Evolutionary conservation across 2,888 invertebrate species (phyloP).

Genomic region (Minunthozetes semirufus): DNA sequence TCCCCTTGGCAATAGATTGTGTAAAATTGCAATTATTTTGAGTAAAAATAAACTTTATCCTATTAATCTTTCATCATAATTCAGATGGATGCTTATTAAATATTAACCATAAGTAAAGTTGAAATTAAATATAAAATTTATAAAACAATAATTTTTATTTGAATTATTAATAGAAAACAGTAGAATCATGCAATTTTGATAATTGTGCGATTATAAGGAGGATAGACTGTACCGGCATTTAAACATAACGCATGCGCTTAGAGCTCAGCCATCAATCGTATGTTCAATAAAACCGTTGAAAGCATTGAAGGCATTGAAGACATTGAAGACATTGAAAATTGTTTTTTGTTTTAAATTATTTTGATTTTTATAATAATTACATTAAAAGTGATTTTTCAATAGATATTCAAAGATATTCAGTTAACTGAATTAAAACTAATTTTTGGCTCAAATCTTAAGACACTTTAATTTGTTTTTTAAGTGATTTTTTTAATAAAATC

Average conservation of each 20-base stretch:
- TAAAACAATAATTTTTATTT: too few species aligned
- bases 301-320: neutral
- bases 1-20: too few species aligned
- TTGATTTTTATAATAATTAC: neutral
- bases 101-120: too few species aligned
- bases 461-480: neutral
- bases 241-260: neutral
- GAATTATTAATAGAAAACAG: too few species aligned
- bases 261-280: neutral
- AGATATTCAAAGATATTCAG: neutral
- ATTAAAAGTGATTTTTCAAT: neutral
- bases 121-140: too few species aligned
- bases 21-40: too few species aligned
- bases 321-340: neutral
- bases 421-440: neutral
- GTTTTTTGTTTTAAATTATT: neutral
- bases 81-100: too few species aligned
- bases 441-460: neutral
- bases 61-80: too few species aligned
- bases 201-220: neutral
- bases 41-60: too few species aligned
- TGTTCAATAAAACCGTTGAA: too few species aligned
- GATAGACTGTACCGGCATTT: neutral
- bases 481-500: neutral
- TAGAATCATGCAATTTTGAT: too few species aligned